Conservation (phyloP, 2,888 invertebrate species). For the Schrankia costaestrigalis region DNA sequence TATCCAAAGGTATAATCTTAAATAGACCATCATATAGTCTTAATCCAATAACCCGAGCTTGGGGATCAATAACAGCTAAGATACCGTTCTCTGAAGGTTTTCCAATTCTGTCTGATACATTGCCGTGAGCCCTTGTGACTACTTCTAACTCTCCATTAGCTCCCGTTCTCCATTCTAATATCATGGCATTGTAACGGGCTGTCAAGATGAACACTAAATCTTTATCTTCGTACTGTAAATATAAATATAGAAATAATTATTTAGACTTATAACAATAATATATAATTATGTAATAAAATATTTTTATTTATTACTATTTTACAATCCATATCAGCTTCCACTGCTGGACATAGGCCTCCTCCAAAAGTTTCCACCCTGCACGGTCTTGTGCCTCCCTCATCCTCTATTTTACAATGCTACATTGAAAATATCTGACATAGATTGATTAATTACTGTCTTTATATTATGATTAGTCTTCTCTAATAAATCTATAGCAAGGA, state of each 20-base stretch:
- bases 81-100: slow-evolving; percentile 98
- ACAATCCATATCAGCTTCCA: no score
- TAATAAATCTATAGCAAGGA: no score
- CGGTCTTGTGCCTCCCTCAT: no score
- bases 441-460: no score
- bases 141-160: slow-evolving; percentile 92
- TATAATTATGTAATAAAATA: no score
- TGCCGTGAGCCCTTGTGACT: slow-evolving; percentile 97
- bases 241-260: neutral
- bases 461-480: no score
- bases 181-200: slow-evolving; percentile 97
- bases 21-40: slow-evolving; percentile 97
- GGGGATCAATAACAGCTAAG: slow-evolving; percentile 97
- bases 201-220: slow-evolving; percentile 97
- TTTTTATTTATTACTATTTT: no score
- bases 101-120: slow-evolving; percentile 96
- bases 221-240: slow-evolving; percentile 90
- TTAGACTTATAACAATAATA: no score
- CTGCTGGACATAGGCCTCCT: no score
- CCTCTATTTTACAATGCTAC: no score
- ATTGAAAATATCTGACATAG: no score
- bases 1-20: slow-evolving; percentile 97
- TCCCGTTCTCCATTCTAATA: slow-evolving; percentile 91
- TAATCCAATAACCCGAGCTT: slow-evolving; percentile 96
- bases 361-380: no score